phyloP scores from a whole-genome alignment of 1,140 invertebrate genomes.

The Acromyrmex charruanus region DNA sequence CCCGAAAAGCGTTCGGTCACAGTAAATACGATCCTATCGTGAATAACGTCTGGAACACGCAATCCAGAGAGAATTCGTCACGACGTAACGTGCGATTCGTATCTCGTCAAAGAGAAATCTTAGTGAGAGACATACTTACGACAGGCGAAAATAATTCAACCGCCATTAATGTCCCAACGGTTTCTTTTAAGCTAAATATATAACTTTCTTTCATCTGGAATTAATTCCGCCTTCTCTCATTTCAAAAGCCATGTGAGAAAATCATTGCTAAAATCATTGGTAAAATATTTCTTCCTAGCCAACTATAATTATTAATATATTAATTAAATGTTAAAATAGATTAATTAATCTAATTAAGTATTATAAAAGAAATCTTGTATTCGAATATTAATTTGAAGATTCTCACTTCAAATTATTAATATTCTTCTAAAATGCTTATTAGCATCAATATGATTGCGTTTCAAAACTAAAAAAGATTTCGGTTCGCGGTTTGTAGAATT shows the following conservation, averaged over 20 bases:
- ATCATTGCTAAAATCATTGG: neutral
- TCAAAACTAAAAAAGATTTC: too few relatives aligned
- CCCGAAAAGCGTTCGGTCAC: neutral
- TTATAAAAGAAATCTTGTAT: too few relatives aligned
- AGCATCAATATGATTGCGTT: too few relatives aligned
- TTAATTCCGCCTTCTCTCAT: neutral
- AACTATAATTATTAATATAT: neutral
- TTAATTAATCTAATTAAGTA: neutral
- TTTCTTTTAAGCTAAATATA: neutral
- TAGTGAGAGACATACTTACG: too few relatives aligned
- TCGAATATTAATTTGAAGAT: too few relatives aligned
- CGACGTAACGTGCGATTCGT: conserved; percentile 17
- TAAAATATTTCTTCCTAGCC: neutral
- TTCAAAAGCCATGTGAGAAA: neutral
- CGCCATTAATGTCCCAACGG: neutral
- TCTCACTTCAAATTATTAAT: too few relatives aligned
- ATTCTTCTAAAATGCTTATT: too few relatives aligned
- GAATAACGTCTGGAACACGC: conserved; percentile 10
- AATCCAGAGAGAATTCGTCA: conserved; percentile 26
- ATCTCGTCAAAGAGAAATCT: conserved; percentile 2
- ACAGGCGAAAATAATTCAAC: conserved; percentile 27
- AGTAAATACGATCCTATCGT: neutral
- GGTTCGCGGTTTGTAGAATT: too few relatives aligned
- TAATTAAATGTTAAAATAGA: neutral
- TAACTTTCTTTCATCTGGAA: conserved; percentile 18